These are phyloP conservation scores for Plemyria rubiginata DNA, from an alignment of 2,888 invertebrate species.

Conservation along the genomic window DNA sequence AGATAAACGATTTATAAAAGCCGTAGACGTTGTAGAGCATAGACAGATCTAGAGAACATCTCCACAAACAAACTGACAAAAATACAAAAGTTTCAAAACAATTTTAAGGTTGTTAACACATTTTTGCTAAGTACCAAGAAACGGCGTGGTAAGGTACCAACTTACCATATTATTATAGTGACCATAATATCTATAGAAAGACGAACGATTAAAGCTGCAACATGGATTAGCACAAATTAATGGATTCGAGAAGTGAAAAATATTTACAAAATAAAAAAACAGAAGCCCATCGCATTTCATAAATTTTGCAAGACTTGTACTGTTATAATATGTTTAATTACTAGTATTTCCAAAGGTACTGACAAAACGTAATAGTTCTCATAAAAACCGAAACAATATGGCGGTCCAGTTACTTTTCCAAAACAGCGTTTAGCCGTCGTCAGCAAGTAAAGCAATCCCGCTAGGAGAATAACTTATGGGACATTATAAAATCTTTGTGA, in stretches of 20 bases:
- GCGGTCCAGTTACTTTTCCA: background rate
- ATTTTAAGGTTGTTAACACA: constrained; percentile 15
- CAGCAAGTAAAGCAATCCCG: no score
- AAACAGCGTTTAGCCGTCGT: no score
- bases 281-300: constrained; percentile 70
- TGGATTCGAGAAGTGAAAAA: constrained; percentile 43
- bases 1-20: background rate
- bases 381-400: background rate
- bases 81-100: background rate
- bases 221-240: constrained; percentile 47
- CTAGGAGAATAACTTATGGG: no score
- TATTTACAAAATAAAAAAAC: constrained; percentile 56
- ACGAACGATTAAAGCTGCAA: constrained; percentile 55
- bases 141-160: constrained; percentile 6
- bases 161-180: no score
- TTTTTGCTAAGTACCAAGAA: background rate
- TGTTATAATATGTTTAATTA: constrained; percentile 27
- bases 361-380: background rate
- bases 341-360: background rate
- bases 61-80: background rate
- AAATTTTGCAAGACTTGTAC: constrained; percentile 54
- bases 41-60: background rate
- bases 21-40: background rate
- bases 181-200: constrained; percentile 14
- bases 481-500: no score